A percentile compares a stretch with the other conserved stretches of the same genome.
Conservation (phyloP, 2,888 invertebrate species). For the Cosmia trapezina region DNA sequence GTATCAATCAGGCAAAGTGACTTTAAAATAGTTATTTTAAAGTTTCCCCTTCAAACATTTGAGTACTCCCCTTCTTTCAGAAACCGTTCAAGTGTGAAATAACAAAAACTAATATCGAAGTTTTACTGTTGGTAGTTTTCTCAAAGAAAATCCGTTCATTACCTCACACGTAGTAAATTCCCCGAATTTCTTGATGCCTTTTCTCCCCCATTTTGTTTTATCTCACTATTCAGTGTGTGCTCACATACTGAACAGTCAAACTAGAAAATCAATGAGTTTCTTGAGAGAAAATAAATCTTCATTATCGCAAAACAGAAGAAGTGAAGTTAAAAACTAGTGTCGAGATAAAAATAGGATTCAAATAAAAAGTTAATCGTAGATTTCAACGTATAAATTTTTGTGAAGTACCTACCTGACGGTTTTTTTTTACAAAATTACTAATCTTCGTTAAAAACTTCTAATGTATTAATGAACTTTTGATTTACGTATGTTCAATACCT, state of each 20-base stretch:
- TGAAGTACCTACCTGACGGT: too few relatives aligned
- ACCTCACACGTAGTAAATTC: constrained; percentile 49
- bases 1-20: constrained; percentile 42
- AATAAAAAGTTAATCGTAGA: not conserved
- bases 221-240: constrained; percentile 30
- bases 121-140: constrained; percentile 54
- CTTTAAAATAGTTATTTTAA: constrained; percentile 41
- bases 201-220: constrained; percentile 41
- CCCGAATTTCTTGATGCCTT: constrained; percentile 43
- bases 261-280: constrained; percentile 29
- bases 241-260: constrained; percentile 44
- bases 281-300: constrained; percentile 13
- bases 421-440: not conserved
- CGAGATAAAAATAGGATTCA: too few relatives aligned
- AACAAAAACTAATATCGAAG: constrained; percentile 60
- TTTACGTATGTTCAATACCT: not conserved
- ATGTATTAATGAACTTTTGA: not conserved
- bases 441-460: not conserved
- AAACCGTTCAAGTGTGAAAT: constrained; percentile 49
- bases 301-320: constrained; percentile 10
- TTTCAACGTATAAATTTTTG: not conserved
- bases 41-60: constrained; percentile 47
- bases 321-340: not conserved
- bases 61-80: constrained; percentile 21
- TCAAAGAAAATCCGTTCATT: constrained; percentile 54